phyloP scores from a whole-genome alignment of 2,113 vertebrate genomes.

The Varanus salvator region DNA sequence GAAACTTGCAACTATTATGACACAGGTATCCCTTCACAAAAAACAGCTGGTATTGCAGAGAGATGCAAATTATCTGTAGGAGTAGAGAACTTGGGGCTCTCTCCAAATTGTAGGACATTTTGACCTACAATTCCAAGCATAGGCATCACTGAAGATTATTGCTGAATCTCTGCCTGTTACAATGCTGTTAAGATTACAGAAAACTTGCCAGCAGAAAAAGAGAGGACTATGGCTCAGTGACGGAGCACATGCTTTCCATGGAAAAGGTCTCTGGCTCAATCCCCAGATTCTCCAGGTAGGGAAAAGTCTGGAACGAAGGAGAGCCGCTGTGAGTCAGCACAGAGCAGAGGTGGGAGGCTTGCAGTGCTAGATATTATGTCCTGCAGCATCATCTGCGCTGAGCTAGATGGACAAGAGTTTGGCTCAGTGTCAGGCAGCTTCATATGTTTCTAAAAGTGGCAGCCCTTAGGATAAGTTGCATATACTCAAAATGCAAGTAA shows the following conservation, averaged over 20 bases:
- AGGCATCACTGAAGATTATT: too few species aligned
- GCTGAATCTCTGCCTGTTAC: neutral
- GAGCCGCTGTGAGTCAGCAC: neutral
- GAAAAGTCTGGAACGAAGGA: neutral
- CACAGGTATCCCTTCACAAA: neutral
- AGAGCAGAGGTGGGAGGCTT: too few species aligned
- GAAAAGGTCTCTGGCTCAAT: too few species aligned
- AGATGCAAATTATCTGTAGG: too few species aligned
- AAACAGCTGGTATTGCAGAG: too few species aligned
- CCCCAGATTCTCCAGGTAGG: neutral
- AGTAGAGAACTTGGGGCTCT: too few species aligned
- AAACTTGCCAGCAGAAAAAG: too few species aligned
- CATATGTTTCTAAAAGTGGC: neutral
- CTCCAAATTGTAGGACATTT: too few species aligned
- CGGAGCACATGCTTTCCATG: too few species aligned
- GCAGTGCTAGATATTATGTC: too few species aligned
- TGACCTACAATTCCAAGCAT: too few species aligned
- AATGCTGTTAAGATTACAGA: neutral
- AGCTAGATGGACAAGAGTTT: neutral
- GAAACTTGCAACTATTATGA: neutral
- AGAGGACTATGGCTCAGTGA: too few species aligned
- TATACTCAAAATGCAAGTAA: neutral
- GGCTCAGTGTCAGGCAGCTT: neutral
- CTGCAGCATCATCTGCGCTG: neutral
- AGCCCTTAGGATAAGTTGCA: neutral